Conservation (phyloP, 2,888 invertebrate genomes). For the Scaptomyza reducta region DNA sequence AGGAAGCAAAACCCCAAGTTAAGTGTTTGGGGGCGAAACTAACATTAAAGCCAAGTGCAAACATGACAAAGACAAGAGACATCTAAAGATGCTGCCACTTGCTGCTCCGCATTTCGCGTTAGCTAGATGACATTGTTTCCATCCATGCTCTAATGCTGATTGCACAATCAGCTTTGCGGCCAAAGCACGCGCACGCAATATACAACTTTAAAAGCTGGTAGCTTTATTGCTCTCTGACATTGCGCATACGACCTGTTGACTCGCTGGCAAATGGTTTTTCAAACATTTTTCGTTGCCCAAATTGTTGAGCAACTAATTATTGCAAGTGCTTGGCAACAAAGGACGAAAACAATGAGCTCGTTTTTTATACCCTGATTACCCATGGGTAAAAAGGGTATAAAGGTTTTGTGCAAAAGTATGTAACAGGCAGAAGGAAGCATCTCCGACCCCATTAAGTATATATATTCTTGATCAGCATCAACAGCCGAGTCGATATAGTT, state of each 20-base stretch:
- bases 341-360: not conserved
- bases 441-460: too few species aligned
- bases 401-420: too few species aligned
- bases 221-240: slow-evolving; percentile 17
- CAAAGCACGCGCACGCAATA: slow-evolving; percentile 1
- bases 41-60: slow-evolving; percentile 68
- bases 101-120: slow-evolving; percentile 46
- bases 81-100: slow-evolving; percentile 65
- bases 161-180: slow-evolving; percentile 63
- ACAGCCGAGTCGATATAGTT: too few species aligned
- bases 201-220: slow-evolving; percentile 11
- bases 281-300: slow-evolving; percentile 1
- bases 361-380: too few species aligned
- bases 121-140: slow-evolving; percentile 32
- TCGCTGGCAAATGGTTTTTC: slow-evolving; percentile 12
- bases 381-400: too few species aligned
- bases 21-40: not conserved
- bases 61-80: slow-evolving; percentile 72
- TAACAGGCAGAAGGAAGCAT: too few species aligned
- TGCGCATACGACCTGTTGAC: slow-evolving; percentile 61
- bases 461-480: too few species aligned
- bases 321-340: slow-evolving; percentile 31
- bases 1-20: not conserved
- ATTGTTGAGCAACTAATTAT: slow-evolving; percentile 33
- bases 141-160: slow-evolving; percentile 64